Conservation (phyloP, 1,140 invertebrate genomes). For the Zeugodacus cucurbitae region DNA sequence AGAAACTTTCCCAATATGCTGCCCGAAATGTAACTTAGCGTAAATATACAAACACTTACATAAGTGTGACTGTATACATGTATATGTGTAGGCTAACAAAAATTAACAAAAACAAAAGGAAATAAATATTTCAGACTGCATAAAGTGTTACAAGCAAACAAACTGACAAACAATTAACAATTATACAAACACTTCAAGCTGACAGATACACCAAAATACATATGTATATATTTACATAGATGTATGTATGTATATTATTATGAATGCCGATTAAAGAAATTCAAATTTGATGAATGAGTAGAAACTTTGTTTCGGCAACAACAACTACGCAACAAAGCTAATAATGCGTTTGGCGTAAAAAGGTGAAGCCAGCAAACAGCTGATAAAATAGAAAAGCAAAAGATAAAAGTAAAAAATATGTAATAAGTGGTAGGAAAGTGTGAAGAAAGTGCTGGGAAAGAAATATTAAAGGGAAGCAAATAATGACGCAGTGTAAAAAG, state of each 20-base stretch:
- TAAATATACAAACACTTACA: background rate
- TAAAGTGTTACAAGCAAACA: background rate
- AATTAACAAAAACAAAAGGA: background rate
- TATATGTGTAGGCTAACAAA: background rate
- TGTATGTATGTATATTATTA: background rate
- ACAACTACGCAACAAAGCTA: background rate
- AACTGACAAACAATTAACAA: slow-evolving; percentile 3
- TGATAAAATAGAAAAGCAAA: background rate
- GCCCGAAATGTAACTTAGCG: background rate
- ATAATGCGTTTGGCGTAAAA: background rate
- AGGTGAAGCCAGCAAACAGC: background rate
- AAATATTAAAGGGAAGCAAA: background rate
- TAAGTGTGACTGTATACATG: background rate
- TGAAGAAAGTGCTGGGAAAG: background rate
- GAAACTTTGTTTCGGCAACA: background rate
- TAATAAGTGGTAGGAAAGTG: background rate
- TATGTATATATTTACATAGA: background rate
- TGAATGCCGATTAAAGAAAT: slow-evolving; percentile 4
- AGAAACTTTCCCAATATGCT: background rate
- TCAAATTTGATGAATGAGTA: slow-evolving; percentile 33
- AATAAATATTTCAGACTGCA: background rate
- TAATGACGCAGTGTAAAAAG: background rate
- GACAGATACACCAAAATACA: background rate
- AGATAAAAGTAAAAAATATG: background rate
- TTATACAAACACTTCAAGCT: slow-evolving; percentile 9